These are phyloP conservation scores for Chymomyza procnemis DNA, from an alignment of 2,888 invertebrate species.

Conservation along the genomic window DNA sequence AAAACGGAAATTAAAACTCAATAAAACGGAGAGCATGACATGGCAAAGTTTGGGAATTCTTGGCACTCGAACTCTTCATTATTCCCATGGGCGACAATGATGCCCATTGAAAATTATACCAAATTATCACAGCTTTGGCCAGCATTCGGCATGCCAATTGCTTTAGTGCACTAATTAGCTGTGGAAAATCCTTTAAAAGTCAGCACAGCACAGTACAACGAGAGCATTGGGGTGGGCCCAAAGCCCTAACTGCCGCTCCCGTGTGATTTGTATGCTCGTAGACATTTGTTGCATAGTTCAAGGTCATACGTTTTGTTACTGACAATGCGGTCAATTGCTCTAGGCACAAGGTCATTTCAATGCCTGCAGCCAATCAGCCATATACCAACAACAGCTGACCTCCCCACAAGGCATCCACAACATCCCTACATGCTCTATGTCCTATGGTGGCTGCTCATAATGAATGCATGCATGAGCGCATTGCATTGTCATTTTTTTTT, in stretches of 20 bases:
- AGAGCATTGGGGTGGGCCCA: too few relatives aligned
- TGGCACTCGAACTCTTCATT: too few relatives aligned
- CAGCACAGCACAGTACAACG: too few relatives aligned
- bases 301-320: conserved; percentile 40
- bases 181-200: conserved; percentile 35
- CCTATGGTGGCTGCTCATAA: conserved; percentile 6
- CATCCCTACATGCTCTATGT: too few relatives aligned
- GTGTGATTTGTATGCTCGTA: background rate
- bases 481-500: conserved; percentile 2
- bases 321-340: background rate
- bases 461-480: conserved; percentile 25
- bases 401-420: background rate
- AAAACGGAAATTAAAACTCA: conserved; percentile 5
- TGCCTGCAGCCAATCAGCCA: background rate
- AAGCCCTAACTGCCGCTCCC: too few relatives aligned
- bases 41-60: background rate
- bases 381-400: background rate
- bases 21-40: background rate
- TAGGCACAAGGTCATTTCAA: background rate
- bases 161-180: conserved; percentile 41
- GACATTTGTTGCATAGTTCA: conserved; percentile 36
- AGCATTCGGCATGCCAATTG: conserved; percentile 10
- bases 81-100: background rate
- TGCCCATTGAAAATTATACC: background rate
- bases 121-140: background rate